Evolutionary conservation across 1,140 invertebrate species (phyloP), one percentile per base, ranked within the genome.

Genomic region (Antheraea mylitta): DNA sequence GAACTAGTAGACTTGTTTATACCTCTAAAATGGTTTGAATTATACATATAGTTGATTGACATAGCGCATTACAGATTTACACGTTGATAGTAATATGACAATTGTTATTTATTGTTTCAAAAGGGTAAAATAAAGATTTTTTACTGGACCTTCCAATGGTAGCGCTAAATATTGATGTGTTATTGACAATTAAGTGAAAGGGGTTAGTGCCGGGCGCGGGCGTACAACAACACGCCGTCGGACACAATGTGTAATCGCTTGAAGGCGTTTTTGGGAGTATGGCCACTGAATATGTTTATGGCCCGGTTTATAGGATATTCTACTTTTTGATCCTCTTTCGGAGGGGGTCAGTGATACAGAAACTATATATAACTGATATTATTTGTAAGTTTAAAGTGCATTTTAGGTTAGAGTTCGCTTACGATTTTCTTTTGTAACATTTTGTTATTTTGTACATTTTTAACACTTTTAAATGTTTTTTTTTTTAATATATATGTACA

Each of bases 241-340:
- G 58, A 16, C 59, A 8, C 69, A 58, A 66, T 18, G 58, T 66
- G 58, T 22, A 53, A 64, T 70, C 63, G 72, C 64, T 38, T 68
- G 63, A 58, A 59, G 61, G 59, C 68, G 53, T 66, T 74, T 68
- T 45, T 36, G 45, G 45, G 45, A 53, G 70, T 58, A 79, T 81
- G 87, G 89, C 87, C 88, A 85, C 76, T 82, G 81, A 88, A 91
- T 92, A 92, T 92, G 89, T 92, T 92, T 91, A 85, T 83, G 89
- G 89, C 82, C 89, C 81, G 82, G 78, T 86, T 84, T 77, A 77
- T 85, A 86, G 81, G 81, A 87, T 85, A 82, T 85, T 78, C 81
- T 73, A 74, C 83, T 60, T 69, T 74, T 81, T 77, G 73, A 75
- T 75, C 86, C 80, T 73, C 70, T 77, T 53, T 75, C 68, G 70